Evolutionary conservation across 2,113 vertebrate species (phyloP).

Genomic region (Piaya cayana): DNA sequence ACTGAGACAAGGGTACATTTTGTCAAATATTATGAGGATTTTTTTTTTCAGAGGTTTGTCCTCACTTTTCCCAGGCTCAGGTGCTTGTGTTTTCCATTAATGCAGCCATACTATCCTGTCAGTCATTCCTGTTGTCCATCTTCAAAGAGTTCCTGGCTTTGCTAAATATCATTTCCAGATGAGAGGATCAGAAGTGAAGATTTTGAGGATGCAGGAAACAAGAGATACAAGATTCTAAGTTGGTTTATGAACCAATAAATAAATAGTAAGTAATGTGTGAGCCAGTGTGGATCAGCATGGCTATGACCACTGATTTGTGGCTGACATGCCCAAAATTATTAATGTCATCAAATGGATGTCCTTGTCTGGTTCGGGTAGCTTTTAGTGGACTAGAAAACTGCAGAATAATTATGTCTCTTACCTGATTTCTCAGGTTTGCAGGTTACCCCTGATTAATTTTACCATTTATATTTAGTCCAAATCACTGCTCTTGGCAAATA

Average conservation of each 20-base stretch:
- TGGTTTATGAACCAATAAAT: not conserved
- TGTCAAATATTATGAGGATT: not conserved
- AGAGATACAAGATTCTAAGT: not conserved
- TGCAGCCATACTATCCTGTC: not conserved
- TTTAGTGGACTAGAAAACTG: not conserved
- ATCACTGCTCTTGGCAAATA: not conserved
- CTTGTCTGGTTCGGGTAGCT: not conserved
- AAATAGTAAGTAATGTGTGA: not conserved
- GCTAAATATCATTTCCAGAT: not conserved
- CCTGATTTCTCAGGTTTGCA: not conserved
- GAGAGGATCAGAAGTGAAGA: not conserved
- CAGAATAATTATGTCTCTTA: not conserved
- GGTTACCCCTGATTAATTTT: not conserved
- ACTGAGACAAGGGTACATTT: not conserved
- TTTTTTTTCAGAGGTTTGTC: not conserved
- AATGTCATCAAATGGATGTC: not conserved
- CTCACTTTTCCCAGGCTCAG: not conserved
- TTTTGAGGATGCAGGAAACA: not conserved
- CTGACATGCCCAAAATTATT: not conserved
- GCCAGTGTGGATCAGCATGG: not conserved
- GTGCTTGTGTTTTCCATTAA: not conserved
- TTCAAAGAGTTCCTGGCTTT: not conserved
- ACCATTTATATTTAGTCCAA: not conserved
- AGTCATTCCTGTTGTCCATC: not conserved
- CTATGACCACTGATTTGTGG: not conserved